A percentile compares a stretch with the other conserved stretches of the same genome.
phyloP scores from a whole-genome alignment of 2,797 vertebrate genomes.

The Halcyon smyrnensis region DNA sequence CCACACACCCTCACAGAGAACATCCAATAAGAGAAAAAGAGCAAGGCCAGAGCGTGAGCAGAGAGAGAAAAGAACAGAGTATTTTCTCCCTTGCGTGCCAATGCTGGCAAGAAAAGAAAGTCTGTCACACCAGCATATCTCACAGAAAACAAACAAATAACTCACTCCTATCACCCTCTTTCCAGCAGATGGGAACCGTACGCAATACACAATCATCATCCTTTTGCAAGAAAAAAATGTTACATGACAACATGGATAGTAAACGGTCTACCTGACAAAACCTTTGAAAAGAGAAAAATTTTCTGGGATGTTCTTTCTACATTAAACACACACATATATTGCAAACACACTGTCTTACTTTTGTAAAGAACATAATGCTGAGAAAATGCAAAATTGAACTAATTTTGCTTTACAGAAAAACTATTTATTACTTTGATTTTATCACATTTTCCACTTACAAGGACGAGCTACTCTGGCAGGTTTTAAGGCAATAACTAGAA shows the following conservation, averaged over 20 bases:
- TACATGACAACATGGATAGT: background rate
- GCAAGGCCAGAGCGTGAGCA: background rate
- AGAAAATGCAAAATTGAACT: background rate
- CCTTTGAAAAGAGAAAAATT: background rate
- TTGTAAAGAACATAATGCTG: background rate
- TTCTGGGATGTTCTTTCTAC: background rate
- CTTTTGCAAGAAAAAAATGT: background rate
- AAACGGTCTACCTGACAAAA: background rate
- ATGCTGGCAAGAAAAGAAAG: background rate
- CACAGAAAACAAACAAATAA: constrained; percentile 48
- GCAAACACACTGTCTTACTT: background rate
- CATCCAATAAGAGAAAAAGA: background rate
- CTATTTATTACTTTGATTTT: background rate
- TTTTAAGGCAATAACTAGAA: constrained; percentile 23
- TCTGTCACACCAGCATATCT: background rate
- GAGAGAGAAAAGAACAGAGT: background rate
- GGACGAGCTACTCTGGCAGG: background rate
- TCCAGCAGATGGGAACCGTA: constrained; percentile 26
- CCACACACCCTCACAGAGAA: background rate
- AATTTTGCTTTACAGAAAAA: background rate
- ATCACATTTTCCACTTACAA: background rate
- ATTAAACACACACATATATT: background rate
- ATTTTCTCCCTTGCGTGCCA: background rate
- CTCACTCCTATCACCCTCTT: background rate
- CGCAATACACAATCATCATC: background rate